Conservation (phyloP, 2,888 invertebrate genomes). For the Apodemia duryi region DNA sequence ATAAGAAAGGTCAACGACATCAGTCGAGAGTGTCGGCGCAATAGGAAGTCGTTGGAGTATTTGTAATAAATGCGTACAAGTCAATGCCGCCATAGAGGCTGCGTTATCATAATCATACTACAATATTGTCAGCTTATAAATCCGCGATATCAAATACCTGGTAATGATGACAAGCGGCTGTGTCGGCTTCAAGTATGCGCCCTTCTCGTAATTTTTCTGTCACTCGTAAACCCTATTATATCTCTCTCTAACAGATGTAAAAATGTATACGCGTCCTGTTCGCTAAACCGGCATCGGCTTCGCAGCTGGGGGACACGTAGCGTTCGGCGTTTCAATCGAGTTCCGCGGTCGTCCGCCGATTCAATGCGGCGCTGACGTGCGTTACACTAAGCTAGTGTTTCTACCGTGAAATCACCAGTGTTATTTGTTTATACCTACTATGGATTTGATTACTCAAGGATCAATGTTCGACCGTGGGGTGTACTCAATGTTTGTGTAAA, state of each 20-base stretch:
- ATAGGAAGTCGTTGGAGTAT: slow-evolving; percentile 6
- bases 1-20: slow-evolving; percentile 51
- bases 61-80: slow-evolving; percentile 35
- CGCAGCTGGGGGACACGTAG: not conserved
- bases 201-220: slow-evolving; percentile 33
- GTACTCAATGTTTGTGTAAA: slow-evolving; percentile 56
- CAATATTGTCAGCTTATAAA: slow-evolving; percentile 7
- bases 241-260: slow-evolving; percentile 25
- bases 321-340: slow-evolving; percentile 18
- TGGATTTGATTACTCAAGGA: slow-evolving; percentile 59
- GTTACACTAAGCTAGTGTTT: slow-evolving; percentile 62
- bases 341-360: slow-evolving; percentile 13
- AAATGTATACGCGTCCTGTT: not conserved
- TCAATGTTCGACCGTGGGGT: slow-evolving; percentile 52
- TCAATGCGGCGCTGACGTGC: slow-evolving; percentile 26
- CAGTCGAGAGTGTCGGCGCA: slow-evolving; percentile 36
- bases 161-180: slow-evolving; percentile 3
- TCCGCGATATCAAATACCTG: slow-evolving; percentile 13
- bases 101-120: slow-evolving; percentile 31
- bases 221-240: slow-evolving; percentile 35
- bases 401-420: slow-evolving; percentile 64
- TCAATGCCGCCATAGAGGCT: slow-evolving; percentile 44
- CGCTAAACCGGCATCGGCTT: not conserved
- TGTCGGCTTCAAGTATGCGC: slow-evolving; percentile 12
- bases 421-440: slow-evolving; percentile 72